These are phyloP conservation scores for Craniophora ligustri DNA, from an alignment of 2,888 invertebrate species.

Conservation along the genomic window DNA sequence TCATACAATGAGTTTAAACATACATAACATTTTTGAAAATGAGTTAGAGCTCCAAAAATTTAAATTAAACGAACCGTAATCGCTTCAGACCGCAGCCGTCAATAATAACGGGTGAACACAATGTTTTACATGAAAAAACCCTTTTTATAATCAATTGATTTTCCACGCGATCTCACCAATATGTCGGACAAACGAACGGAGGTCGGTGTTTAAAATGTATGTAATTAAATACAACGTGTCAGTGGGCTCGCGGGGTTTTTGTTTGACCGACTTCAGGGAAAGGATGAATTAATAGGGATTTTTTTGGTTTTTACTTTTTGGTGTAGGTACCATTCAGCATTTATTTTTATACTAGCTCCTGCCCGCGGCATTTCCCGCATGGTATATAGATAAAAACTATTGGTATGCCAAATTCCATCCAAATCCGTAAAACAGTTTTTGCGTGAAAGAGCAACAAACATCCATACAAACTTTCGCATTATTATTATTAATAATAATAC, in stretches of 20 bases:
- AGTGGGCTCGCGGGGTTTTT: conserved; percentile 53
- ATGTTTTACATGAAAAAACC: conserved; percentile 64
- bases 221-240: conserved; percentile 68
- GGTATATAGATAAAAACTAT: no score
- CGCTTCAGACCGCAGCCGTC: conserved; percentile 40
- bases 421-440: no score
- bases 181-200: conserved; percentile 61
- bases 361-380: no score
- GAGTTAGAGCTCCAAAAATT: conserved; percentile 36
- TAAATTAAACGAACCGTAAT: conserved; percentile 52
- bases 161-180: conserved; percentile 62
- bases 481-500: no score
- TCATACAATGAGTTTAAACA: no score
- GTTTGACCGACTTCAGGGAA: conserved; percentile 47
- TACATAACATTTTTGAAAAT: conserved; percentile 29
- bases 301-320: conserved; percentile 4
- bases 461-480: no score
- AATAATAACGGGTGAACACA: conserved; percentile 59
- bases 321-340: no score
- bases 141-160: conserved; percentile 69
- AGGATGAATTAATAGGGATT: conserved; percentile 25
- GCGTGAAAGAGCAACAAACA: no score
- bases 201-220: conserved; percentile 62
- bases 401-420: no score
- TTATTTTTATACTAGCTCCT: no score